phyloP scores from a whole-genome alignment of 2,888 invertebrate species.

The Tipula unca region DNA sequence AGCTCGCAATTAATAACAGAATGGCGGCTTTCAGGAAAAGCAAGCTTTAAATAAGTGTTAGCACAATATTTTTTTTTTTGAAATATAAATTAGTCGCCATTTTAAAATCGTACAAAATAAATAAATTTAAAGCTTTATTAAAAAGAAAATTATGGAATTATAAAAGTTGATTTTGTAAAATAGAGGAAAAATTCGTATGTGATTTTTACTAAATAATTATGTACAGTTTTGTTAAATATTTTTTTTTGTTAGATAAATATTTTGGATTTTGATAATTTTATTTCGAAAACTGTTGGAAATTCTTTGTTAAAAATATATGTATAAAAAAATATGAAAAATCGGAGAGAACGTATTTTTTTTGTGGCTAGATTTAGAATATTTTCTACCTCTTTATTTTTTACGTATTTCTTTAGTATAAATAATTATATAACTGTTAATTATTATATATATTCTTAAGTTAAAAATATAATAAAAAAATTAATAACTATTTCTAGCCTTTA shows the following conservation, averaged over 20 bases:
- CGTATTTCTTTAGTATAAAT: constrained; percentile 4
- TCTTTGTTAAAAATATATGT: not conserved
- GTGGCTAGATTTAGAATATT: not conserved
- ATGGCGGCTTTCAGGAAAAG: not conserved
- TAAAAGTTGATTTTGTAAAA: not conserved
- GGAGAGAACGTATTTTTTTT: constrained; percentile 1
- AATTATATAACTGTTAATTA: not conserved
- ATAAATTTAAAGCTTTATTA: not conserved
- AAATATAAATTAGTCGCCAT: not conserved
- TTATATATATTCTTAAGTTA: not conserved
- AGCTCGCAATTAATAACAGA: not conserved
- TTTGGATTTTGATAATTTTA: not conserved
- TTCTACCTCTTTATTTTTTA: constrained; percentile 4
- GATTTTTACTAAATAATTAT: not conserved
- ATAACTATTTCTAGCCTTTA: constrained; percentile 1
- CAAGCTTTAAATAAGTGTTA: not conserved
- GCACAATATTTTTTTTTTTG: not conserved
- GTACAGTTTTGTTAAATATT: not conserved
- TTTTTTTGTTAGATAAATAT: not conserved
- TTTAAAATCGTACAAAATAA: not conserved
- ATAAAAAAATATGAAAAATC: not conserved
- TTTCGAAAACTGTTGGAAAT: not conserved
- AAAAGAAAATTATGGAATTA: not conserved
- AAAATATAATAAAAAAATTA: not conserved
- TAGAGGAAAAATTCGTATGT: not conserved